Conservation (phyloP, 2,113 vertebrate genomes). For the Castor canadensis region DNA sequence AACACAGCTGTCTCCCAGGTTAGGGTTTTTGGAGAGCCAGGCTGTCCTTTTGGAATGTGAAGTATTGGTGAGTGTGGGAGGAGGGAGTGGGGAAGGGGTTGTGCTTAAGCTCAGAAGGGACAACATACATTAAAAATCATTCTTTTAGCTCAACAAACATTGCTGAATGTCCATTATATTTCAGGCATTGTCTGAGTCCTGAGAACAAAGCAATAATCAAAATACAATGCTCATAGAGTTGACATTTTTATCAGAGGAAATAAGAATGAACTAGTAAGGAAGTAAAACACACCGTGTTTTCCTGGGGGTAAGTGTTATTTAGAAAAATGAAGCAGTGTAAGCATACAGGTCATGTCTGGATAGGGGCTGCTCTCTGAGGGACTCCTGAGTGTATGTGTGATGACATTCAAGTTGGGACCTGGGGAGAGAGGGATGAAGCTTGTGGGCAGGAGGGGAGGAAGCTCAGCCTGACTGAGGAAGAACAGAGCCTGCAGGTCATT, state of each 20-base stretch:
- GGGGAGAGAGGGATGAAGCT: too few relatives aligned
- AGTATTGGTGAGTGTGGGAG: rapidly evolving
- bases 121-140: background rate
- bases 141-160: background rate
- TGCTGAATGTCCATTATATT: background rate
- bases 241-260: background rate
- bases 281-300: background rate
- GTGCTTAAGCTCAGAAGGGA: background rate
- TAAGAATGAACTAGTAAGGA: background rate
- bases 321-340: background rate
- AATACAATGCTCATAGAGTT: background rate
- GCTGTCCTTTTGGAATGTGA: background rate
- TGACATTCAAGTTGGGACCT: background rate
- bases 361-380: rapidly evolving
- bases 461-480: background rate
- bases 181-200: background rate
- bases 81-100: rapidly evolving
- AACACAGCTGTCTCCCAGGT: background rate
- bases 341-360: background rate
- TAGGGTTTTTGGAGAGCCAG: background rate
- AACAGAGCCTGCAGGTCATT: background rate
- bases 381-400: rapidly evolving
- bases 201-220: conserved; percentile 1
- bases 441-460: background rate
- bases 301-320: background rate